Conservation (phyloP, 2,797 vertebrate genomes). For the Squalus acanthias region DNA sequence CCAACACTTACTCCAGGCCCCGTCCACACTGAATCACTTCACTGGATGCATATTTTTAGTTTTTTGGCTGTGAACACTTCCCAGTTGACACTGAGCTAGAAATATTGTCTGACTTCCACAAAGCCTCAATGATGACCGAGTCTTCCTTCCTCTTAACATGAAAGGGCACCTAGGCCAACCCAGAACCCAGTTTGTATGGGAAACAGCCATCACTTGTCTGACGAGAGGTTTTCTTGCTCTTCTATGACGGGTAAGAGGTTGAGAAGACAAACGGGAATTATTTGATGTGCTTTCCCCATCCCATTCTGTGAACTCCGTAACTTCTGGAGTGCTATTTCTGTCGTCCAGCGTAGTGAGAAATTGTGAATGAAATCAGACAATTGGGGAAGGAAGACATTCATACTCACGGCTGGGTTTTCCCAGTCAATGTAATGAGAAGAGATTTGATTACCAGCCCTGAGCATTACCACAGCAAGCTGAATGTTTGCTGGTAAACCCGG, state of each 20-base stretch:
- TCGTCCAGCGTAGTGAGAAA: too few relatives aligned
- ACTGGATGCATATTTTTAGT: conserved; percentile 56
- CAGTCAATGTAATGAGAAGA: not conserved
- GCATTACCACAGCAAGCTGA: not conserved
- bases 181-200: conserved; percentile 1
- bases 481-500: not conserved
- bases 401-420: not conserved
- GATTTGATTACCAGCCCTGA: not conserved
- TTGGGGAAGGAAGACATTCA: not conserved
- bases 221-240: not conserved
- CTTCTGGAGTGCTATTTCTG: not conserved
- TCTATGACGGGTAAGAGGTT: not conserved
- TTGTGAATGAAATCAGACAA: conserved; percentile 12
- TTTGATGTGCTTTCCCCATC: not conserved
- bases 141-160: conserved; percentile 61
- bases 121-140: conserved; percentile 64
- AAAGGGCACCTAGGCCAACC: conserved; percentile 47
- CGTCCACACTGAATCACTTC: conserved; percentile 44
- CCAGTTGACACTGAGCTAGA: conserved; percentile 59
- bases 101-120: conserved; percentile 53
- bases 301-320: not conserved
- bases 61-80: conserved; percentile 51
- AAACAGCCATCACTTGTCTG: not conserved
- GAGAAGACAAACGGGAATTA: not conserved
- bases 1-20: conserved; percentile 46